Percentiles rank a stretch among this genome's conserved stretches.
Evolutionary conservation across 2,888 invertebrate species (phyloP).

Genomic region (Nematopogon swammerdamellus): DNA sequence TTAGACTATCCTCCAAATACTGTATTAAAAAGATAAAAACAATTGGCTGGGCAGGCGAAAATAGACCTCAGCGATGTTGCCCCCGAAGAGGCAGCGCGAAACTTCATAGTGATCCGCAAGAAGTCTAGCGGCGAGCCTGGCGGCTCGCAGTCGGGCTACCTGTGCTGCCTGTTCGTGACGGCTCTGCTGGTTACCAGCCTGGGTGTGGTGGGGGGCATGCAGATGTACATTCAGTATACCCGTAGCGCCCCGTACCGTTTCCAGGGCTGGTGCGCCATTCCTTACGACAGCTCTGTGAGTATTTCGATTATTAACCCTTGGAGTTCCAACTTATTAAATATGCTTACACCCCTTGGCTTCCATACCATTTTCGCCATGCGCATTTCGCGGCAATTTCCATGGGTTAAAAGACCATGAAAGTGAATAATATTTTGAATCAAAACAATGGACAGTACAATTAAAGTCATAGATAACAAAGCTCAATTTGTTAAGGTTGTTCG

Average conservation of each 20-base stretch:
- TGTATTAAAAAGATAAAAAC: too few relatives aligned
- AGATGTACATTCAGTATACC: slow-evolving; percentile 72
- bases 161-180: slow-evolving; percentile 54
- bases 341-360: too few relatives aligned
- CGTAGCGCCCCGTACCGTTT: slow-evolving; percentile 59
- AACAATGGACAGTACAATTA: too few relatives aligned
- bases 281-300: slow-evolving; percentile 30
- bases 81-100: neutral
- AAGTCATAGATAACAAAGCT: too few relatives aligned
- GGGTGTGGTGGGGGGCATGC: slow-evolving; percentile 68
- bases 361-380: too few relatives aligned
- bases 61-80: too few relatives aligned
- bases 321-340: neutral
- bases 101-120: neutral
- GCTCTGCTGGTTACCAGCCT: slow-evolving; percentile 68
- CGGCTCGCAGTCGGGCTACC: neutral
- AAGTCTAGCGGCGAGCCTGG: neutral
- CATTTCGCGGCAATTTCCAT: too few relatives aligned
- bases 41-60: too few relatives aligned
- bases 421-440: too few relatives aligned
- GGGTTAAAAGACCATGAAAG: too few relatives aligned
- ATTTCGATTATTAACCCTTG: neutral
- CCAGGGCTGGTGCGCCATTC: slow-evolving; percentile 68
- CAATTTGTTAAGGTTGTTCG: too few relatives aligned
- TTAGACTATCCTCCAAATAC: too few relatives aligned